These are phyloP conservation scores for Hofmannophila pseudospretella DNA, from an alignment of 2,888 invertebrate genomes.

Conservation along the genomic window DNA sequence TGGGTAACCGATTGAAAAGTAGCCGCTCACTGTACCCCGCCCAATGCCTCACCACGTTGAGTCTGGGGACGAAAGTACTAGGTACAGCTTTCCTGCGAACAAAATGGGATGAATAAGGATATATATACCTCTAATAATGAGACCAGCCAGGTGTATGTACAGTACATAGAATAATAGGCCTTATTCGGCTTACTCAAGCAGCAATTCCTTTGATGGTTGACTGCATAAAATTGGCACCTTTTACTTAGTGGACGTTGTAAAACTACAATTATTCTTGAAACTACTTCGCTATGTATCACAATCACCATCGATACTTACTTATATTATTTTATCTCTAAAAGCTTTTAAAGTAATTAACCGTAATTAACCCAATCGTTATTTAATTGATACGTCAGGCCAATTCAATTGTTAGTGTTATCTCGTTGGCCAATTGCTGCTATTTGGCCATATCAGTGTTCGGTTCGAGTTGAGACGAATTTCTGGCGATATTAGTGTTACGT, in stretches of 20 bases:
- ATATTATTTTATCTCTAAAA: slow-evolving; percentile 23
- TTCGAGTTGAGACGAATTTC: slow-evolving; percentile 1
- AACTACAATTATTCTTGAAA: background rate
- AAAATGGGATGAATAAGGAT: too few relatives aligned
- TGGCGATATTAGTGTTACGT: background rate
- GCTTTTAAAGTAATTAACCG: slow-evolving; percentile 62
- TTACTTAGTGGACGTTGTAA: background rate
- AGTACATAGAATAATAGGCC: too few relatives aligned
- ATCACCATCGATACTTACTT: background rate
- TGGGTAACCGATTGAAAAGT: too few relatives aligned
- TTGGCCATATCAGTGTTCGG: background rate
- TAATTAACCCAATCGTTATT: slow-evolving; percentile 60
- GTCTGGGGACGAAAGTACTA: too few relatives aligned
- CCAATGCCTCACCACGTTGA: too few relatives aligned
- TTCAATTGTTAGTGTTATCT: slow-evolving; percentile 59
- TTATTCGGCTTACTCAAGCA: background rate
- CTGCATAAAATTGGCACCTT: slow-evolving; percentile 1
- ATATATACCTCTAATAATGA: too few relatives aligned
- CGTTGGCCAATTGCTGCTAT: slow-evolving; percentile 37
- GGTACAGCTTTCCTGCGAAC: too few relatives aligned
- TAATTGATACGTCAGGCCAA: slow-evolving; percentile 58
- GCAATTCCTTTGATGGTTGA: background rate
- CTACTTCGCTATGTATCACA: background rate
- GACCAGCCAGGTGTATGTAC: too few relatives aligned
- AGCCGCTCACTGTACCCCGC: too few relatives aligned